A percentile compares a stretch with the other conserved stretches of the same genome.
Evolutionary conservation across 2,113 vertebrate genomes (phyloP).

Genomic region (Colius striatus): DNA sequence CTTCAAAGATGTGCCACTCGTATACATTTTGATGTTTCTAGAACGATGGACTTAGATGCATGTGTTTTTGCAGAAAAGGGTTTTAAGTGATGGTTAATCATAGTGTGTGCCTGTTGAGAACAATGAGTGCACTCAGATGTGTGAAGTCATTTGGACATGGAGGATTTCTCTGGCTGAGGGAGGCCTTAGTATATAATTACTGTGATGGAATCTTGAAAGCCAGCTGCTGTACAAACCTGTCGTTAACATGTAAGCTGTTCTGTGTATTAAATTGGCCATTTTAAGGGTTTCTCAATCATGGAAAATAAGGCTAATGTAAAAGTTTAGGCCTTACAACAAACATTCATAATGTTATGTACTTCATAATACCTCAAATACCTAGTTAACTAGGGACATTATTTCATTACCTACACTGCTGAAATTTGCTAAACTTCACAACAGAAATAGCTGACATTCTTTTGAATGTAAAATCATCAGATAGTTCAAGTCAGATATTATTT

Average conservation of each 20-base stretch:
- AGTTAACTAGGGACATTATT: neutral
- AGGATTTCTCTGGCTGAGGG: neutral
- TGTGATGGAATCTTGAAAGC: neutral
- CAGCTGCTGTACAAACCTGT: neutral
- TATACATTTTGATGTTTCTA: neutral
- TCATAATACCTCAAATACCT: neutral
- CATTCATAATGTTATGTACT: neutral
- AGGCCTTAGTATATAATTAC: neutral
- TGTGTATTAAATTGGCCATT: neutral
- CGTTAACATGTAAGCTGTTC: neutral
- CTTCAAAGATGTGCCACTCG: neutral
- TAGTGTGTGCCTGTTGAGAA: neutral
- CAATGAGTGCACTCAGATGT: neutral
- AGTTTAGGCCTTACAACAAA: neutral
- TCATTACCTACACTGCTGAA: neutral
- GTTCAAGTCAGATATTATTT: neutral
- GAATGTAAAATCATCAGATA: neutral
- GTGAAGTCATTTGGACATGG: neutral
- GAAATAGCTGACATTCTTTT: neutral
- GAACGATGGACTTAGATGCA: neutral
- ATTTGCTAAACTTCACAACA: neutral
- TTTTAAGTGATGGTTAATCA: neutral
- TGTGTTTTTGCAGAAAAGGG: neutral
- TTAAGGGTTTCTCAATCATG: neutral
- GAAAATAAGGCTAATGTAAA: neutral